Base-by-base conservation (phyloP, 1,140 invertebrate genomes). In the Diachasma alloeum region DNA sequence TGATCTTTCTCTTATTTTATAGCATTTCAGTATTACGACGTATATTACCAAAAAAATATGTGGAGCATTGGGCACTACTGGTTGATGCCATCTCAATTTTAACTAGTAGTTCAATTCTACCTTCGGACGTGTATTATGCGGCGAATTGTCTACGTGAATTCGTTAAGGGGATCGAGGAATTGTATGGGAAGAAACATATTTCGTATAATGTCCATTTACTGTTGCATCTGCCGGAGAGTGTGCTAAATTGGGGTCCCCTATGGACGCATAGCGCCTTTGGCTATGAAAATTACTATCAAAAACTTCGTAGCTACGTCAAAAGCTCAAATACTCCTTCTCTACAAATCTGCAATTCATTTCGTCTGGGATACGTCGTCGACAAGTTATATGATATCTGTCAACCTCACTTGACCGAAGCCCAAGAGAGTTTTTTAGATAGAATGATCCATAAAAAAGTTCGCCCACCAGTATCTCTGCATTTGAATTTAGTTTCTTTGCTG, bases 121-220 rank as follows among this genome's bases (percentile, higher is more conserved):
- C 31, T 69, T 66, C 39, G 24, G 81, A 79, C 19, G 19, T 80
- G 13, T 1, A 74, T 37, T 77, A 26, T 56, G 77, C 75, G n/a
- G 56, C 76, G 15, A 11, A 69, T 26, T 80, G 39, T 70, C 56
- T 83, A 17, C 22, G 79, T 4, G n/a, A 78, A 42, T 82, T 83
- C 72, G 80, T 84, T 42, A 39, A 71, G 66, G 44, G 76, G 17
- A 72, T 78, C 24, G 19, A 74, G 24, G 22, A 10, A 31, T 74
- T 82, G 10, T 84, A 83, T 74, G 74, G 72, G 2, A 48, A 11
- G n/a, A 39, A 70, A 15, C 13, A 80, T 4, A 59, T 80, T 42
- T 77, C 72, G 4, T 83, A 80, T 48, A 83, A 84, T 63, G 75
- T 77, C 17, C 82, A 84, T 75, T 44, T 79, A 0, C 53, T 82